These are phyloP conservation scores for Asarcornis scutulata DNA, from an alignment of 2,113 vertebrate genomes.

Conservation along the genomic window DNA sequence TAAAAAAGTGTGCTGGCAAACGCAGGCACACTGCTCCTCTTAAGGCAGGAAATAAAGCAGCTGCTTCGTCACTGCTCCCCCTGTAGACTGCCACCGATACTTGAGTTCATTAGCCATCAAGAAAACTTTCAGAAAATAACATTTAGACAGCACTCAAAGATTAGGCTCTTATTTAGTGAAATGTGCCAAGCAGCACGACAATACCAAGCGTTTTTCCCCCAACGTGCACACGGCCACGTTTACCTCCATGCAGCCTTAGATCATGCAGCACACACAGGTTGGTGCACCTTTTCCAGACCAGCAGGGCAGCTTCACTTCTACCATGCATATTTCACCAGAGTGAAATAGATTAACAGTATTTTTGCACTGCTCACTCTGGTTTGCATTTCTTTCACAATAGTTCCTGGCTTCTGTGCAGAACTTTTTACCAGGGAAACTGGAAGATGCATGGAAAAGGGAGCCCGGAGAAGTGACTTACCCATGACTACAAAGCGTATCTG, in stretches of 20 bases:
- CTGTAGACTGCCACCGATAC: background rate
- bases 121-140: background rate
- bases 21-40: background rate
- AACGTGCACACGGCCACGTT: rapidly evolving
- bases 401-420: background rate
- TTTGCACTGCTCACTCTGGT: background rate
- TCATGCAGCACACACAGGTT: background rate
- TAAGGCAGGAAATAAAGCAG: background rate
- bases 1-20: background rate
- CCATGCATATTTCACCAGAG: background rate
- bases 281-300: background rate
- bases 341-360: background rate
- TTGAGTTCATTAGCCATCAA: background rate
- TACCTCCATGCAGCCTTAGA: background rate
- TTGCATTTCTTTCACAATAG: background rate
- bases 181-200: rapidly evolving
- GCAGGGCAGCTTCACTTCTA: background rate
- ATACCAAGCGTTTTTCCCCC: background rate
- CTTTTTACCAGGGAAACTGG: background rate
- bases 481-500: background rate
- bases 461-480: background rate
- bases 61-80: slow-evolving; percentile 33
- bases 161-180: background rate
- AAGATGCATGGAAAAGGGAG: background rate
- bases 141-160: background rate